Evolutionary conservation across 2,113 vertebrate genomes (phyloP).

Genomic region (Chamaetylas fuelleborni): DNA sequence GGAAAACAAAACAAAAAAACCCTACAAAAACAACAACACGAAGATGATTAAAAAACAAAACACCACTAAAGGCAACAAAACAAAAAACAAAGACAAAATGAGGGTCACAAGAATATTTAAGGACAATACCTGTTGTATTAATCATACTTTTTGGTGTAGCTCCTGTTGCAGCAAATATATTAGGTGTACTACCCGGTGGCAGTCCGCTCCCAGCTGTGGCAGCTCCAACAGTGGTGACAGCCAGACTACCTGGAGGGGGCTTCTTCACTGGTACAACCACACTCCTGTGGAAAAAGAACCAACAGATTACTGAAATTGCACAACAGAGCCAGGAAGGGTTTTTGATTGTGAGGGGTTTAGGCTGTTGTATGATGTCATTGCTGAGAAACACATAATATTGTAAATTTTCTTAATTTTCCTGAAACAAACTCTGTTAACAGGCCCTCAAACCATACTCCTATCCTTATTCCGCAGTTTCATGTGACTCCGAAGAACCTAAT

Average conservation of each 20-base stretch:
- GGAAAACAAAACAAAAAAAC: not conserved
- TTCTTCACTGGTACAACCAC: slow-evolving; percentile 95
- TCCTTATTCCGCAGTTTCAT: not conserved
- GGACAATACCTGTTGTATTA: slow-evolving; percentile 91
- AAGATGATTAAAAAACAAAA: slow-evolving; percentile 42
- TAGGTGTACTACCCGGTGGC: slow-evolving; percentile 84
- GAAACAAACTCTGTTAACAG: not conserved
- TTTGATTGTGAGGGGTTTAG: not conserved
- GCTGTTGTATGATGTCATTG: accelerated
- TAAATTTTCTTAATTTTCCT: not conserved
- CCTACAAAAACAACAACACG: not conserved
- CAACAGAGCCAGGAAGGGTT: not conserved
- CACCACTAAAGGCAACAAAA: not conserved
- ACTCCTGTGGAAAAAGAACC: slow-evolving; percentile 75
- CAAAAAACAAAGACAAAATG: slow-evolving; percentile 64
- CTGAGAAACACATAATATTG: not conserved
- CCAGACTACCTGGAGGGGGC: slow-evolving; percentile 83
- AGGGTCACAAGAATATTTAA: slow-evolving; percentile 76
- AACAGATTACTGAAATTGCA: not conserved
- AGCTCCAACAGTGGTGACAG: slow-evolving; percentile 86
- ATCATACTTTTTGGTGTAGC: slow-evolving; percentile 96
- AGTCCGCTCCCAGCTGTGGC: slow-evolving; percentile 77
- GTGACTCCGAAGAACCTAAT: not conserved
- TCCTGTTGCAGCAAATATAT: slow-evolving; percentile 89
- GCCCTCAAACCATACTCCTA: not conserved